Evolutionary conservation across 1,140 invertebrate species (phyloP), one percentile per base, ranked within the genome.

Genomic region (Ooceraea biroi): DNA sequence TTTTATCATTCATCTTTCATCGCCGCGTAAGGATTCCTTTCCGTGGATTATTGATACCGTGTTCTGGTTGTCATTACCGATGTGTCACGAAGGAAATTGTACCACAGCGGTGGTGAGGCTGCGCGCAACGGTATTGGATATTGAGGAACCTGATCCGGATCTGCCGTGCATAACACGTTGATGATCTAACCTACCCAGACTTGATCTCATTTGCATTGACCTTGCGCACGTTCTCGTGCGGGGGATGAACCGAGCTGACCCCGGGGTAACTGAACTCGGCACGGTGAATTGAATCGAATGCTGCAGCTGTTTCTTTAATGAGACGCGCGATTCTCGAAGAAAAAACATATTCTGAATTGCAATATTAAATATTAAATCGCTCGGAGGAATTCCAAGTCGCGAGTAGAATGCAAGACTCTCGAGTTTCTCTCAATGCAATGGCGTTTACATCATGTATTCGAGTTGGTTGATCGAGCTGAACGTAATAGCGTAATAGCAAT

Each of bases 201-300:
- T 74, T 61, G 36, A 74, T 74, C 57, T 57, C 27, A 61, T 74
- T 58, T 46, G 25, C 72, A 14, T 41, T 74, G 25, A 74, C 58
- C 72, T 74, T 30, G 57, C 14, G 19, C 30, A 60, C 44, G 17
- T n/a, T 14, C 22, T 73, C 14, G 7, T n/a, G n/a, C n/a, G 36
- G 7, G 7, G 36, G 7, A 7, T 36, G 36, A 36, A 36, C 36
- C 36, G n/a, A 27, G 36, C 19, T 73, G 41, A 58, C 41, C 19
- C 41, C 14, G 46, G 25, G 58, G 58, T 60, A 60, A 58, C 60
- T 73, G 19, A 73, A 60, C 19, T 60, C 60, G 41, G 17, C 14
- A 27, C 14, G 22, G 50, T 19, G 50, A 46, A 61, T 7, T 25
- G 22, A 41, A 60, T 60, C 17, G 19, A 41, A 22, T n/a, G 22